Evolutionary conservation across 2,797 vertebrate genomes (phyloP).

Genomic region (Pseudochirops corinnae): DNA sequence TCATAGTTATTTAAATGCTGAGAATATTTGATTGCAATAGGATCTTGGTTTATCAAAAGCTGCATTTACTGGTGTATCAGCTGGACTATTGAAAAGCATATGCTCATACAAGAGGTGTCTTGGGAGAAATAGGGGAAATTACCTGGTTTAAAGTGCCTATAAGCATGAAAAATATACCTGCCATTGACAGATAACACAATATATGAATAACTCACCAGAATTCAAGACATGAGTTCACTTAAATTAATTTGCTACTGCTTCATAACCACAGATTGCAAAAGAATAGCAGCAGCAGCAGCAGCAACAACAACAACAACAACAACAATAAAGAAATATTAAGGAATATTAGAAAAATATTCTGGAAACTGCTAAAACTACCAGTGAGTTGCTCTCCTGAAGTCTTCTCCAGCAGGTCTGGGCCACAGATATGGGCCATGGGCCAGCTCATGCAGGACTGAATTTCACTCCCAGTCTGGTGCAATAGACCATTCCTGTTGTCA

Average conservation of each 20-base stretch:
- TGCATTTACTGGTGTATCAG: slow-evolving; percentile 63
- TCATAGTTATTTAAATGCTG: slow-evolving; percentile 72
- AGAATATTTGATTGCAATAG: slow-evolving; percentile 73
- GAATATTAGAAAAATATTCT: slow-evolving; percentile 50
- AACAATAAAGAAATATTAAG: neutral
- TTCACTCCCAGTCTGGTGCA: too few relatives aligned
- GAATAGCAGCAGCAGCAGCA: too few relatives aligned
- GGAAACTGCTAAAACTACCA: too few relatives aligned
- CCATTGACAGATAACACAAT: slow-evolving; percentile 16
- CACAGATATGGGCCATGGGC: too few relatives aligned
- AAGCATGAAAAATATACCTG: neutral
- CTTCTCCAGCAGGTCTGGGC: too few relatives aligned
- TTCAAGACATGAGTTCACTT: slow-evolving; percentile 27
- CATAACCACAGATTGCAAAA: slow-evolving; percentile 39
- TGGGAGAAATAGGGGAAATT: slow-evolving; percentile 45
- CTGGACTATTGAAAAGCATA: slow-evolving; percentile 54
- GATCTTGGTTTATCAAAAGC: slow-evolving; percentile 66
- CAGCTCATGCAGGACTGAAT: too few relatives aligned
- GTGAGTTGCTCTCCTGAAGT: too few relatives aligned
- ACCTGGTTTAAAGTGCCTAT: slow-evolving; percentile 21
- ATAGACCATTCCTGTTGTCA: too few relatives aligned
- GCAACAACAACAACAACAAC: too few relatives aligned
- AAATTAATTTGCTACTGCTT: slow-evolving; percentile 57
- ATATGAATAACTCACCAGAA: slow-evolving; percentile 20
- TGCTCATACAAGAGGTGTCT: slow-evolving; percentile 23